Base-by-base conservation (phyloP, 2,888 invertebrate genomes). In the Troilus luridus region DNA sequence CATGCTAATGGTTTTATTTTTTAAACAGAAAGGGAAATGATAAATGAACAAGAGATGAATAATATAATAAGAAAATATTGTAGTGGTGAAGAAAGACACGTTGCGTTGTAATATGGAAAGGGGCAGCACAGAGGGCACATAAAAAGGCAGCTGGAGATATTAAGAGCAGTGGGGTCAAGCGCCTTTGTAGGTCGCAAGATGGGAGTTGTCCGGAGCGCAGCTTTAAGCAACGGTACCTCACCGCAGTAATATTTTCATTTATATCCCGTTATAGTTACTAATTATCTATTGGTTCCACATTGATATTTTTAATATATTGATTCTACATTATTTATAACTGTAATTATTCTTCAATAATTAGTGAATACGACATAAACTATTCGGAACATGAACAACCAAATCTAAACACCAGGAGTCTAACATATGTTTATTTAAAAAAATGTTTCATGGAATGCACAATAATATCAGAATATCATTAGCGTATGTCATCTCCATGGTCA, bases 151-250 rank as follows among this genome's bases (percentile, higher is more conserved):
- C 85, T 85, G 85, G 85, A 85, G 85, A 85, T 85, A 85, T 85
- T 85, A 85, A 85, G 85, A 85, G 56, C 85, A 58, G 56, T n/a
- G 85, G 56, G 85, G 85, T 85, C 85, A 85, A 85, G 8, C 85
- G 85, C 85, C 85, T 85, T 85, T 85, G 85, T 85, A 85, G 85
- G 85, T 85, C 85, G 85, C 85, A 56, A 56, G n/a, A 85, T 85
- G 85, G 85, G 56, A 85, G 85, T 85, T n/a, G 85, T 85, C 85
- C 85, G 77, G 41, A 2, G 62, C 62, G 27, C 12, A 8, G 8
- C 62, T 0, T 6, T 14, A 1, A n/a, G 54, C 19, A 81, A 56
- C 81, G 81, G 81, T 81, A 81, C 81, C 81, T 27, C 27, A 67
- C 27, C 8, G 27, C 64, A 64, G 6, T 3, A 12, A 24, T 5